A percentile compares a stretch with the other conserved stretches of the same genome.
Evolutionary conservation across 2,888 invertebrate genomes (phyloP).

Genomic region (Pristionchus arcanus): DNA sequence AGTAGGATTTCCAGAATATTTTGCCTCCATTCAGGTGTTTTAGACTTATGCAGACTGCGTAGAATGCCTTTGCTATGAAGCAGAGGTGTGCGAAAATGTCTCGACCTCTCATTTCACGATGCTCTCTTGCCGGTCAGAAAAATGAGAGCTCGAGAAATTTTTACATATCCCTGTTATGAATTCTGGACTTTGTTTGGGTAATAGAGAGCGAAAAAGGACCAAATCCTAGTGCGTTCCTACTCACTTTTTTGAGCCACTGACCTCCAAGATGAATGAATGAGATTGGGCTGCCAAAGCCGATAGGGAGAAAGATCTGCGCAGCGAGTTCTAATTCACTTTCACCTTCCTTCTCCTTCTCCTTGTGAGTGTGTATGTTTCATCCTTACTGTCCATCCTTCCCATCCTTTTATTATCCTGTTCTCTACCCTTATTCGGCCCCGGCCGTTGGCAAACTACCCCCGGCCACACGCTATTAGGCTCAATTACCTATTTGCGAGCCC

Average conservation of each 20-base stretch:
- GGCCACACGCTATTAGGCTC: constrained; percentile 7
- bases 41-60: no score
- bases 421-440: constrained; percentile 26
- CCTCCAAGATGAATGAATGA: not conserved
- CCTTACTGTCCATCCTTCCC: constrained; percentile 33
- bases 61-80: no score
- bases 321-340: constrained; percentile 50
- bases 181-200: not conserved
- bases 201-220: not conserved
- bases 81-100: no score
- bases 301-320: not conserved
- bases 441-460: constrained; percentile 25
- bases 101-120: no score
- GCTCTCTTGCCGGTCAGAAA: no score
- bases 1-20: not conserved
- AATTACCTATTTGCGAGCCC: constrained; percentile 27
- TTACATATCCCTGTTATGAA: no score
- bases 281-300: constrained; percentile 18
- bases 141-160: no score
- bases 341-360: constrained; percentile 5
- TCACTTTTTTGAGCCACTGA: not conserved
- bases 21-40: not conserved
- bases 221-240: not conserved
- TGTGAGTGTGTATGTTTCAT: constrained; percentile 37
- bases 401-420: constrained; percentile 44